Evolutionary conservation across 2,888 invertebrate species (phyloP), one percentile per base, ranked within the genome.

Genomic region (Myathropa florea): DNA sequence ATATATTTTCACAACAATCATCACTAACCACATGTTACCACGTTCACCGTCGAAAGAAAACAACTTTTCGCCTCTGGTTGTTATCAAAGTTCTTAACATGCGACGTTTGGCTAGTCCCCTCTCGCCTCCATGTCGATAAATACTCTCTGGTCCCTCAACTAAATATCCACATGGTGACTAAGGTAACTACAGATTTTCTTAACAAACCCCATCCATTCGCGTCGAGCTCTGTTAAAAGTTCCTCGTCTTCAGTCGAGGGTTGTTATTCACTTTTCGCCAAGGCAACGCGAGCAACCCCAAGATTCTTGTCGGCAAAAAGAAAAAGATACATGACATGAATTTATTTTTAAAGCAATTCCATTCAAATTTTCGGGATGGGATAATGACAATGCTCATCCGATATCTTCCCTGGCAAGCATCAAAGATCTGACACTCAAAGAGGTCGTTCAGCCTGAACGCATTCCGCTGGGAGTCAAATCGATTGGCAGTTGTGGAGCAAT

Each of bases 211-310:
- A 18, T 18, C 18, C 46, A 33, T 33, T 33, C 10, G 6, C 33
- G 7, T 33, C 18, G n/a, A 39, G 2, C 18, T 46, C n/a, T 6
- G 6, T n/a, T 6, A 18, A 46, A 46, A 46, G 46, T 46, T 18
- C 2, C 14, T 39, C 46, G 0, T 1, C 18, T 18, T 46, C 46
- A 39, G 14, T n/a, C 3, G 18, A 2, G 46, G 18, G 7, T 23
- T 76, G 60, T 76, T 67, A 33, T 76, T 76, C 18, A 18, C 18
- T 76, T 10, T 24, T 68, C 24, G 67, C 53, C 76, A 76, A 53
- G 67, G 76, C 59, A 67, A 68, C 76, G 24, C 30, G 26, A 28
- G 18, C 10, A 65, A 46, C n/a, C n/a, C n/a, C n/a, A 30, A 23
- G 67, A 14, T 33, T 68, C n/a, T 7, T 65, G 10, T 33, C 33